A percentile compares a stretch with the other conserved stretches of the same genome.
phyloP scores from a whole-genome alignment of 2,113 vertebrate genomes.

The Eptesicus fuscus region DNA sequence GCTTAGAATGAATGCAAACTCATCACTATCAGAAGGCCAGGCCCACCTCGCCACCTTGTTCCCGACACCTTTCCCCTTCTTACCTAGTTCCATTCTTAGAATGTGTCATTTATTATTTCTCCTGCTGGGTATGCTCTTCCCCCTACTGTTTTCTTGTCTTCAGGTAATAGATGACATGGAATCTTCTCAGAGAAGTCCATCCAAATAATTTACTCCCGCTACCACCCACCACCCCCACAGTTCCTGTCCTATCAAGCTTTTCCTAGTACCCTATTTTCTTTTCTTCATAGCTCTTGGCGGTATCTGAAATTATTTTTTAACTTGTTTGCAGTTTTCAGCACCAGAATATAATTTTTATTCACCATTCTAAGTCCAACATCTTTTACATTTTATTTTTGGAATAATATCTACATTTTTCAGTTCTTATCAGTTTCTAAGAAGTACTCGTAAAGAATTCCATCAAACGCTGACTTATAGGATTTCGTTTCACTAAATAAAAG shows the following conservation, averaged over 20 bases:
- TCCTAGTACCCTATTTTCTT: neutral
- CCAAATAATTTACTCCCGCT: neutral
- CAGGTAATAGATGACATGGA: neutral
- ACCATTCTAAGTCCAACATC: neutral
- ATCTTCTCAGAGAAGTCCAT: neutral
- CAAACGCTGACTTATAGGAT: neutral
- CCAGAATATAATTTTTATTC: neutral
- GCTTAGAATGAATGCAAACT: neutral
- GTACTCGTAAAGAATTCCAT: neutral
- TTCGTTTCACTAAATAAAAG: neutral
- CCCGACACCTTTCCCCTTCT: neutral
- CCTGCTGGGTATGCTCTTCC: neutral
- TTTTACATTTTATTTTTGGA: neutral
- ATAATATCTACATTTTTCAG: neutral
- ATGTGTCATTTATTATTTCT: neutral
- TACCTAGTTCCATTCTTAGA: neutral
- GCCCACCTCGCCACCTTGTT: neutral
- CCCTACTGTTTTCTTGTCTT: neutral
- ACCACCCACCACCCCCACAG: neutral
- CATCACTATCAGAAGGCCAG: neutral
- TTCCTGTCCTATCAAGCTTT: neutral
- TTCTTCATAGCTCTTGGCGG: neutral
- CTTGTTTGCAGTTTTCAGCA: neutral
- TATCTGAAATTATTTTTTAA: constrained; percentile 24
- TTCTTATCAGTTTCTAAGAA: neutral